Percentiles rank a stretch among this genome's conserved stretches.
phyloP scores from a whole-genome alignment of 2,888 invertebrate genomes.

The Drosophila mimetica region DNA sequence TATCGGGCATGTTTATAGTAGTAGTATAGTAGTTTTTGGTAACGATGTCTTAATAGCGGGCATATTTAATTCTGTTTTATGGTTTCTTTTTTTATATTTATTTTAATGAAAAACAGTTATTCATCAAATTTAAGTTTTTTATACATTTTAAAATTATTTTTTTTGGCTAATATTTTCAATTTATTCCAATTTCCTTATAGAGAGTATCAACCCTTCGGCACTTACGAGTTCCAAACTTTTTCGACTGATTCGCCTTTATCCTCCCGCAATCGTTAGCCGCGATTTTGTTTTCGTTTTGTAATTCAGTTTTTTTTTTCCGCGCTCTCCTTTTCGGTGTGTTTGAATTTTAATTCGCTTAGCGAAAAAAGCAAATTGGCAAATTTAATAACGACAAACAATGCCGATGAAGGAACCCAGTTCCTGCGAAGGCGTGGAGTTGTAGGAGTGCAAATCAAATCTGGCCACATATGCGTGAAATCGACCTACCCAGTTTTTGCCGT shows the following conservation, averaged over 20 bases:
- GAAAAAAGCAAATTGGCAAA: slow-evolving; percentile 69
- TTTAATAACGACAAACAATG: slow-evolving; percentile 76
- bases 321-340: slow-evolving; percentile 38
- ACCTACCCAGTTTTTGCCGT: not conserved
- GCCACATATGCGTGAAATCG: slow-evolving; percentile 79
- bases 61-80: too few relatives aligned
- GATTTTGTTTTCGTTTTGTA: slow-evolving; percentile 44
- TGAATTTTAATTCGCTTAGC: slow-evolving; percentile 71
- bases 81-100: too few relatives aligned
- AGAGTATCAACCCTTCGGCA: not conserved
- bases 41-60: too few relatives aligned
- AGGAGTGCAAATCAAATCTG: slow-evolving; percentile 72
- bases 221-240: not conserved
- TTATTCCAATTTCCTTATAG: not conserved
- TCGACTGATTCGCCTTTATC: slow-evolving; percentile 38
- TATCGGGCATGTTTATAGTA: too few relatives aligned
- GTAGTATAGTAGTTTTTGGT: too few relatives aligned
- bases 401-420: slow-evolving; percentile 1
- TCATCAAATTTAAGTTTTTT: too few relatives aligned
- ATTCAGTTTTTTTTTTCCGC: slow-evolving; percentile 41
- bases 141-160: not conserved
- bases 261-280: slow-evolving; percentile 74
- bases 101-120: too few relatives aligned
- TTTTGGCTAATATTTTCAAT: too few relatives aligned
- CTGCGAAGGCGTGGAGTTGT: slow-evolving; percentile 13